phyloP scores from a whole-genome alignment of 2,888 invertebrate genomes.

The Volucella inanis region DNA sequence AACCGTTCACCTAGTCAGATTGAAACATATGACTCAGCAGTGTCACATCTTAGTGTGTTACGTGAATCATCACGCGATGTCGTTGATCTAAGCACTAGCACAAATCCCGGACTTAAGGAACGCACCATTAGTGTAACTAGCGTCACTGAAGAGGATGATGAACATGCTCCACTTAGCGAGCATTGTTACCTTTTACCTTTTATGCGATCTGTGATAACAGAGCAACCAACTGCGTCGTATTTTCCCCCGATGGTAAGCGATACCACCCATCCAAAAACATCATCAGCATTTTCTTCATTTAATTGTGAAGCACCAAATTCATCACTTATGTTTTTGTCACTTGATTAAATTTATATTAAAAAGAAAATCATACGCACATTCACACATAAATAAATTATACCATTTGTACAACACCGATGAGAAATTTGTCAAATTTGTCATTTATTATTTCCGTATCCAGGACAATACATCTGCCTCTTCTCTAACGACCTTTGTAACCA shows the following conservation, averaged over 20 bases:
- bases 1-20: conserved; percentile 76
- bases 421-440: conserved; percentile 61
- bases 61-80: conserved; percentile 61
- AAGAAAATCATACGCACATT: conserved; percentile 8
- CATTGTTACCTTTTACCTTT: conserved; percentile 79
- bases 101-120: conserved; percentile 76
- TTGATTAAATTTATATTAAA: conserved; percentile 52
- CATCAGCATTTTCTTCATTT: conserved; percentile 51
- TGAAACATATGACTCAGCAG: conserved; percentile 68
- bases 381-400: conserved; percentile 30
- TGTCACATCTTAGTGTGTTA: conserved; percentile 17
- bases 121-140: conserved; percentile 80
- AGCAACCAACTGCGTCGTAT: conserved; percentile 82
- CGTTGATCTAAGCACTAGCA: conserved; percentile 65
- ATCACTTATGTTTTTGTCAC: conserved; percentile 53
- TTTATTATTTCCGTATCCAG: conserved; percentile 68
- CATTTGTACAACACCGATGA: conserved; percentile 29
- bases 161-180: conserved; percentile 79
- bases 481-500: conserved; percentile 48
- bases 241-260: conserved; percentile 68
- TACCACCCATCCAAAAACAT: conserved; percentile 40
- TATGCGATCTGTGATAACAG: conserved; percentile 82
- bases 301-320: conserved; percentile 40
- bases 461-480: conserved; percentile 65
- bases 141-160: conserved; percentile 81